Conservation (phyloP, 2,797 vertebrate genomes). For the Poecilia gillii region DNA sequence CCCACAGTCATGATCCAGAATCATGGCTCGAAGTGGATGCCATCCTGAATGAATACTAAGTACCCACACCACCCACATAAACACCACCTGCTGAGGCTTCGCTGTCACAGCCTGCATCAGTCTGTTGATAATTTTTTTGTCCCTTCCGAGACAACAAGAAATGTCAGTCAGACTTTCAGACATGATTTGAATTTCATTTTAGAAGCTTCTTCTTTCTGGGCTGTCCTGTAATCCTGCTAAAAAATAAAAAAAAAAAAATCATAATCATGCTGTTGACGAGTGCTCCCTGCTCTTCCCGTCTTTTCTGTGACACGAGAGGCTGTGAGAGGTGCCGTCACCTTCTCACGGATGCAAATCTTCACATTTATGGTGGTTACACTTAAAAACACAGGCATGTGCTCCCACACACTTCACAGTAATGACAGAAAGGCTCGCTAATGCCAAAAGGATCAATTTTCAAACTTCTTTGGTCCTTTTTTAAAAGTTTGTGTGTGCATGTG, state of each 20-base stretch:
- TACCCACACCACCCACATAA: constrained; percentile 68
- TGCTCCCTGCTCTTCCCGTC: constrained; percentile 8
- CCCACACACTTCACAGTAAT: constrained; percentile 21
- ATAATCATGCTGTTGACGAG: constrained; percentile 15
- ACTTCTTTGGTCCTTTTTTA: neutral
- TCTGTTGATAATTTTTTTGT: constrained; percentile 23
- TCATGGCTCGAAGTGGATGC: constrained; percentile 61
- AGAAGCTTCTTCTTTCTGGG: constrained; percentile 1
- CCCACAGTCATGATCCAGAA: constrained; percentile 55
- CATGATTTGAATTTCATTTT: constrained; percentile 8
- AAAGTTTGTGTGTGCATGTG: neutral
- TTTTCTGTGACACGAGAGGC: constrained; percentile 23
- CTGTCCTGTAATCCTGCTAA: constrained; percentile 29
- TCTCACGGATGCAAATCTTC: constrained; percentile 62
- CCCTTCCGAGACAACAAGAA: constrained; percentile 21
- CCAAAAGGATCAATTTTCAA: constrained; percentile 24
- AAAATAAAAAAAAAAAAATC: neutral
- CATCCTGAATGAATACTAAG: constrained; percentile 62
- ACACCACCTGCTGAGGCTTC: constrained; percentile 65
- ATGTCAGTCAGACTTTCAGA: constrained; percentile 17
- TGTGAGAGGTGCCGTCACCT: constrained; percentile 38
- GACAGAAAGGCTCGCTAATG: constrained; percentile 32
- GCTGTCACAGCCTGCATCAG: constrained; percentile 45
- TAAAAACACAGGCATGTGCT: constrained; percentile 12
- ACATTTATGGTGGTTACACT: constrained; percentile 22